Base-by-base conservation (phyloP, 64 coral and sea anemone genomes). In the Stichodactyla helianthus region DNA sequence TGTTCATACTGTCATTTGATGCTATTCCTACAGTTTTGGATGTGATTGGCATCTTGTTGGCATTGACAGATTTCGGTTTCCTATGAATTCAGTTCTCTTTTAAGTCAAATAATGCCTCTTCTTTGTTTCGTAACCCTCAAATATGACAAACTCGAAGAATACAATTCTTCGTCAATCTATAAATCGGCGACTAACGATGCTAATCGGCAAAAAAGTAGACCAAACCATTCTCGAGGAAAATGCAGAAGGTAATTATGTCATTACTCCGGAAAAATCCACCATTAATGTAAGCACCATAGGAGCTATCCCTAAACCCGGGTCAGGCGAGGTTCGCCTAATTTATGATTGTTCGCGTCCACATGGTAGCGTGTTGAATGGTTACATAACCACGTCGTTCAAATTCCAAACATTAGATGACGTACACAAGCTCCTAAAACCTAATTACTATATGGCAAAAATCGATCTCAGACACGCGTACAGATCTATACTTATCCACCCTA, bases 291-390 rank as follows among this genome's bases (percentile, higher is more conserved):
- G 82, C 50, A 26, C 89, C 1, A 77, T 90, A 60, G 82, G 83
- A 85, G 89, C 82, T 79, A 90, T 90, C 79, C 89, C 89, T 85
- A 85, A 91, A 86, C 83, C 71, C 9, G 50, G 59, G 18, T 91
- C 83, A 63, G 7, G 16, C 23, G 26, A 63, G 53, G 77, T 86
- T 63, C 71, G 55, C 15, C 54, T 86, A 11, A 91, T 60, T 86
- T 74, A 91, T 54, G 83, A 68, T 55, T 90, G 63, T 44, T 90
- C 89, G 1, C 59, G 82, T 14, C 82, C 89, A 19, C 82, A 79
- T 44, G 89, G 89, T 0, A 51, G 57, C 5, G 89, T 54, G 7
- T 53, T 90, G 7, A 90, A 90, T 54, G 51, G 85, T 18, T 79
- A 90, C 56, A 90, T 85, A 10, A 51, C 82, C 12, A 79, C 27